phyloP scores from a whole-genome alignment of 1,140 invertebrate species.

The Micrasema minimum region DNA sequence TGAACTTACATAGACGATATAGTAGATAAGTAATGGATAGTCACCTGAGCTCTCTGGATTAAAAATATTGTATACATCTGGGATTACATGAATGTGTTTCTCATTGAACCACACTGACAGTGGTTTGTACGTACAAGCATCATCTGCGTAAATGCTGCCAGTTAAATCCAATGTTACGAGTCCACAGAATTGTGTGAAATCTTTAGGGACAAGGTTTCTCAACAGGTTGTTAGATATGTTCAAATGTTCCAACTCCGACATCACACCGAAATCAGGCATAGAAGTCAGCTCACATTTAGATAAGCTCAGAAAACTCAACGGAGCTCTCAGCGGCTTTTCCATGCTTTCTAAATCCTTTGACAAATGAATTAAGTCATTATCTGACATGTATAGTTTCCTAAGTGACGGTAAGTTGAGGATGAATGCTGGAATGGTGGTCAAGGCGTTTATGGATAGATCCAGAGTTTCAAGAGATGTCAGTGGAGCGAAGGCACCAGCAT shows the following conservation, averaged over 20 bases:
- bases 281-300: slow-evolving; percentile 67
- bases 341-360: slow-evolving; percentile 59
- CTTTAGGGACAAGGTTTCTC: slow-evolving; percentile 54
- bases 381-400: slow-evolving; percentile 69
- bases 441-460: slow-evolving; percentile 70
- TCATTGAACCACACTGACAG: slow-evolving; percentile 61
- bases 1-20: no score
- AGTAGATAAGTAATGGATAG: no score
- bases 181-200: slow-evolving; percentile 62
- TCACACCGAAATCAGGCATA: slow-evolving; percentile 66
- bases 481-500: slow-evolving; percentile 66
- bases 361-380: slow-evolving; percentile 66
- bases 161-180: slow-evolving; percentile 62
- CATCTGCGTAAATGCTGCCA: slow-evolving; percentile 57
- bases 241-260: slow-evolving; percentile 62
- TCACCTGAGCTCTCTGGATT: slow-evolving; percentile 47
- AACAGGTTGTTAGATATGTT: slow-evolving; percentile 64
- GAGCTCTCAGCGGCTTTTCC: slow-evolving; percentile 66
- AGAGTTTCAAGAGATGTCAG: slow-evolving; percentile 66
- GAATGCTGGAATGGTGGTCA: slow-evolving; percentile 66
- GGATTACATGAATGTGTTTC: slow-evolving; percentile 57
- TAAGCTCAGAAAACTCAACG: slow-evolving; percentile 67
- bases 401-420: slow-evolving; percentile 69
- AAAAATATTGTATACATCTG: slow-evolving; percentile 47
- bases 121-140: slow-evolving; percentile 58